These are phyloP conservation scores for Siphamia tubifer DNA, from an alignment of 2,113 vertebrate species.

Conservation along the genomic window DNA sequence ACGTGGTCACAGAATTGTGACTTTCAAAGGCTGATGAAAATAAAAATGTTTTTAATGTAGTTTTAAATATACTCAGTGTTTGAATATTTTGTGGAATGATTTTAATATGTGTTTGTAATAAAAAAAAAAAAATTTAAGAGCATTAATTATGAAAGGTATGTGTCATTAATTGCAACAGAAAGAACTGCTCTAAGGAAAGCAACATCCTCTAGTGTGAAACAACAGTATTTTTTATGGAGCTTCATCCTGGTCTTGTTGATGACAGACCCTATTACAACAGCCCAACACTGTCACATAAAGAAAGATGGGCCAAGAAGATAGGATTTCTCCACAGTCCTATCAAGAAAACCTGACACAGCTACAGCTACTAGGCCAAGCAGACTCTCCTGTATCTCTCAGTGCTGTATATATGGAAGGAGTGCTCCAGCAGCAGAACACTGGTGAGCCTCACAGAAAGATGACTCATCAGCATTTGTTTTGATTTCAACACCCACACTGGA, in stretches of 20 bases:
- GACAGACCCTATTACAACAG: not conserved
- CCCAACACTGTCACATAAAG: slow-evolving; percentile 11
- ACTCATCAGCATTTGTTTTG: slow-evolving; percentile 78
- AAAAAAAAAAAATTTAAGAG: too few relatives aligned
- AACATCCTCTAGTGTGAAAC: not conserved
- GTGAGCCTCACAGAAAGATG: slow-evolving; percentile 69
- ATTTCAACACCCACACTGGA: slow-evolving; percentile 73
- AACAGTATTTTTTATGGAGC: not conserved
- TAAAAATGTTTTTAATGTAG: too few relatives aligned
- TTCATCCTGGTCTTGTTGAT: not conserved
- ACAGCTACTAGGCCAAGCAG: slow-evolving; percentile 29
- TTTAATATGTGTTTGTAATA: too few relatives aligned
- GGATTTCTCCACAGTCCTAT: slow-evolving; percentile 34
- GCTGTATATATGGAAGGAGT: slow-evolving; percentile 29
- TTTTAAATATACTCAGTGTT: too few relatives aligned
- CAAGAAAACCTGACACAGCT: slow-evolving; percentile 52
- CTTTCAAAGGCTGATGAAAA: too few relatives aligned
- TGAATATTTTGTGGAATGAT: too few relatives aligned
- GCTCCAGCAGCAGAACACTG: slow-evolving; percentile 59
- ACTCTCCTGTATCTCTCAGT: slow-evolving; percentile 20
- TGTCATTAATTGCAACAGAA: too few relatives aligned
- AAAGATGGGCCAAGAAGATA: not conserved
- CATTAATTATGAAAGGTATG: too few relatives aligned
- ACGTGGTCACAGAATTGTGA: too few relatives aligned
- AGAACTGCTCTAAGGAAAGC: not conserved